Evolutionary conservation across 2,113 vertebrate species (phyloP).

Genomic region (Prionailurus viverrinus): DNA sequence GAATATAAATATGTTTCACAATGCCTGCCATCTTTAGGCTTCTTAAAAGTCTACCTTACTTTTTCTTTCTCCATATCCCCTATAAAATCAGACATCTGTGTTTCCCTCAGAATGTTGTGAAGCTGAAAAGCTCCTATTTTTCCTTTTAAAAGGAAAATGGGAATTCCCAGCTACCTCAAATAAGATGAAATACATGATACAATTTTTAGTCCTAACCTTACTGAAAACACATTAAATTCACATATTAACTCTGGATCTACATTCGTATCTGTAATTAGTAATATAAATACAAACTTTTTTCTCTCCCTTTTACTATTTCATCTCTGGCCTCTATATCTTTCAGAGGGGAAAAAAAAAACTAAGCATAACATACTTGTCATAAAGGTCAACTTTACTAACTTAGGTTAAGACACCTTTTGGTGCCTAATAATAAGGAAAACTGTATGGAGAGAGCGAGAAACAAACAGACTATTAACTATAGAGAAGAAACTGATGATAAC

Average conservation of each 20-base stretch:
- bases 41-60: background rate
- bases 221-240: constrained; percentile 27
- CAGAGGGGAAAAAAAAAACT: background rate
- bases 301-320: background rate
- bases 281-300: background rate
- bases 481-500: background rate
- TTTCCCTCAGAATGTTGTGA: background rate
- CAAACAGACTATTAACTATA: background rate
- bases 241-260: background rate
- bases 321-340: background rate
- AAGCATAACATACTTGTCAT: background rate
- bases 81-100: background rate
- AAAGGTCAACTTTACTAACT: constrained; percentile 21
- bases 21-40: background rate
- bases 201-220: constrained; percentile 30
- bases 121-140: background rate
- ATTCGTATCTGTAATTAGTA: background rate
- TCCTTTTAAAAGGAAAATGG: constrained; percentile 1
- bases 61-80: background rate
- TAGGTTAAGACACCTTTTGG: background rate
- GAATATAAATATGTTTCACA: background rate
- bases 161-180: background rate
- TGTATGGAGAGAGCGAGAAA: background rate
- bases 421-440: background rate
- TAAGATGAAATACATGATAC: background rate